Conservation (phyloP, 2,113 vertebrate species). For the Connochaetes taurinus region DNA sequence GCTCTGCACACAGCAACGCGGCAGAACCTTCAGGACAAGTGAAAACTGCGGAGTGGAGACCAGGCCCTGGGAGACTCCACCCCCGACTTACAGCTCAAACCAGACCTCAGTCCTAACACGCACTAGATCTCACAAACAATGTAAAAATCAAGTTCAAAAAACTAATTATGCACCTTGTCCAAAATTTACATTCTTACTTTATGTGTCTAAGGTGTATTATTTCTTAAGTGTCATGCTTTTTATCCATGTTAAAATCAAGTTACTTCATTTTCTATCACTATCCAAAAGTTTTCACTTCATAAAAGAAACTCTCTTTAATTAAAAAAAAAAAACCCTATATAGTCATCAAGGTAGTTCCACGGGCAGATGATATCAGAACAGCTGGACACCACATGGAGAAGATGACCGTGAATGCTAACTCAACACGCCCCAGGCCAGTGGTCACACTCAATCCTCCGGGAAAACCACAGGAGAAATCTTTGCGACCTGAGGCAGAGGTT, state of each 20-base stretch:
- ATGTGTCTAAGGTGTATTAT: not conserved
- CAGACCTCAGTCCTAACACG: not conserved
- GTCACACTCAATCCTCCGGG: not conserved
- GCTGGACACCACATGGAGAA: not conserved
- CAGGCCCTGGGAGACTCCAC: not conserved
- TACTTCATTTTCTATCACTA: not conserved
- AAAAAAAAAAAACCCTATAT: not conserved
- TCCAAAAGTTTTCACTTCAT: not conserved
- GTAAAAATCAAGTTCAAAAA: not conserved
- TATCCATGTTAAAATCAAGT: not conserved
- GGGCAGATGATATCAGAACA: not conserved
- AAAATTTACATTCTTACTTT: not conserved
- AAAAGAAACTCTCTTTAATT: not conserved
- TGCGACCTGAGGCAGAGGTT: not conserved
- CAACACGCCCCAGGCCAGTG: rapidly evolving
- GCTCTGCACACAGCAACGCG: not conserved
- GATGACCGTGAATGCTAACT: no score
- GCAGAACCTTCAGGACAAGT: not conserved
- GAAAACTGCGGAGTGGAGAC: rapidly evolving
- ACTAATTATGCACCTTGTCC: not conserved
- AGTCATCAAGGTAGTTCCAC: not conserved
- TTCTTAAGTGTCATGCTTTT: not conserved
- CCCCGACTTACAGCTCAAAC: slow-evolving; percentile 57
- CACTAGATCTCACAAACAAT: rapidly evolving
- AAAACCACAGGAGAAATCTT: not conserved